Conservation (phyloP, 1,140 invertebrate species). For the Paraescarpia echinospica region DNA sequence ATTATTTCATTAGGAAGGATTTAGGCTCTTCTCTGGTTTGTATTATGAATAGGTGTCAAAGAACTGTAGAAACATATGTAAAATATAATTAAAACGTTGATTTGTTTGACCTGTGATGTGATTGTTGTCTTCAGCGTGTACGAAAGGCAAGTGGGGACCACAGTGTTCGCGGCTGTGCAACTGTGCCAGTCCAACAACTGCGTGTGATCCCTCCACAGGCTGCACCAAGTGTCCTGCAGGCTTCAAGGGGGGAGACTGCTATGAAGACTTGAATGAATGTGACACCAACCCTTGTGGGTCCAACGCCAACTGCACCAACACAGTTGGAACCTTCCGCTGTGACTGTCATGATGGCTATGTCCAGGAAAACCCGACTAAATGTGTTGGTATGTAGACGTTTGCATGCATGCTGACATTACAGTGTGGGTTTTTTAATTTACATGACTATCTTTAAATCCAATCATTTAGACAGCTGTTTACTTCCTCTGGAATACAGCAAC, state of each 20-base stretch:
- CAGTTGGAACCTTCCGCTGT: background rate
- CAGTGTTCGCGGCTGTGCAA: background rate
- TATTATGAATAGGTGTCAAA: background rate
- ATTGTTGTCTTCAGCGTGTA: background rate
- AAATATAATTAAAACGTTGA: background rate
- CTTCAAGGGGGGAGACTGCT: slow-evolving; percentile 33
- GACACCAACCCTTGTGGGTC: slow-evolving; percentile 85
- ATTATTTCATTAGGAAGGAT: background rate
- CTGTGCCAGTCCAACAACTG: background rate
- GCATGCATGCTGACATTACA: background rate
- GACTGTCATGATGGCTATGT: slow-evolving; percentile 20
- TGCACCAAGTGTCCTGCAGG: slow-evolving; percentile 65
- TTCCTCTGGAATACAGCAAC: no score
- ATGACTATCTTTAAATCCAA: background rate
- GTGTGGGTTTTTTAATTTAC: background rate
- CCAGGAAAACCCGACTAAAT: slow-evolving; percentile 60
- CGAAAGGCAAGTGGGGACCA: background rate
- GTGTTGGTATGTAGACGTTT: background rate
- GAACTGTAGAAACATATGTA: background rate
- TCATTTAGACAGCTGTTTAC: background rate
- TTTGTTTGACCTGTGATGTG: background rate
- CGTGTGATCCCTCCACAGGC: background rate
- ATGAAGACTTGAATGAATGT: slow-evolving; percentile 39
- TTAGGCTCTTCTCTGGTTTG: background rate
- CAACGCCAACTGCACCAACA: slow-evolving; percentile 69